A percentile compares a stretch with the other conserved stretches of the same genome.
phyloP scores from a whole-genome alignment of 1,140 invertebrate species.

The Amyelois transitella region DNA sequence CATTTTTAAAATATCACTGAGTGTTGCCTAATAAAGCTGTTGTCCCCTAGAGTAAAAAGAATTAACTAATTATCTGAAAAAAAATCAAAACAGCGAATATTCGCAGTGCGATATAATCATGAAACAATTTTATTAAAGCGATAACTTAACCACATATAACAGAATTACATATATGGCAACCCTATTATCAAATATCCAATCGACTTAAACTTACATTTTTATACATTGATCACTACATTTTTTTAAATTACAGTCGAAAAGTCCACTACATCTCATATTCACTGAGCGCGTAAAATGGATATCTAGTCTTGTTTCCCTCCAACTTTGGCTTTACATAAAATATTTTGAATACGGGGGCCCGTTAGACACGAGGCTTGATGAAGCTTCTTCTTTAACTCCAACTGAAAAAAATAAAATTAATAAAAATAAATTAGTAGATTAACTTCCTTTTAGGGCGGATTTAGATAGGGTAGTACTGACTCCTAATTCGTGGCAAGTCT shows the following conservation, averaged over 20 bases:
- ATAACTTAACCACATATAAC: background rate
- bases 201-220: constrained; percentile 5
- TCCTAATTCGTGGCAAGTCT: too few species aligned
- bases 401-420: constrained; percentile 23
- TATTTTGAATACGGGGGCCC: constrained; percentile 53
- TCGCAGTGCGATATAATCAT: background rate
- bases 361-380: constrained; percentile 42
- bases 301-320: constrained; percentile 27
- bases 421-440: background rate
- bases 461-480: too few species aligned
- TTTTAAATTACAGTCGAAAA: constrained; percentile 12
- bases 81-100: too few species aligned
- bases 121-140: too few species aligned
- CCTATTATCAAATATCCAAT: constrained; percentile 4
- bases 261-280: constrained; percentile 8
- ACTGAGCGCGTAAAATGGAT: constrained; percentile 3
- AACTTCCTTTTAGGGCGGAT: too few species aligned
- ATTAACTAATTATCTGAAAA: too few species aligned
- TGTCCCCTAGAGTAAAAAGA: too few species aligned
- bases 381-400: constrained; percentile 56
- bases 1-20: too few species aligned
- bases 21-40: too few species aligned
- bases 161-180: background rate
- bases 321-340: constrained; percentile 42
- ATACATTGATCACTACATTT: constrained; percentile 25